Conservation (phyloP, 2,113 vertebrate species). For the Rhegmatorhina hoffmannsi region DNA sequence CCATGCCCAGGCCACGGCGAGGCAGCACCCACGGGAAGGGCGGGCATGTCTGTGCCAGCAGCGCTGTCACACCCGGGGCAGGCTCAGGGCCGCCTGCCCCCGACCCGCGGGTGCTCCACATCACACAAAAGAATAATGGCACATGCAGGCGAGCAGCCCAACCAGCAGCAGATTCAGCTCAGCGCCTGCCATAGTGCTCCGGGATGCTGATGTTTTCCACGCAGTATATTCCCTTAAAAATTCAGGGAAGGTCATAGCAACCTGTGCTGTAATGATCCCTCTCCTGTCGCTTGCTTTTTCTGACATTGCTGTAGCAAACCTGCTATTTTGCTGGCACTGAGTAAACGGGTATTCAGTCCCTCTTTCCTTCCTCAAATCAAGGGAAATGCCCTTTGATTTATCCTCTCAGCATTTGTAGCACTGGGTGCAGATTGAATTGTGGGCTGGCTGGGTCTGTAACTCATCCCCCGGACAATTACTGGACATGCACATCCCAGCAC, state of each 20-base stretch:
- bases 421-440: conserved; percentile 7
- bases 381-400: conserved; percentile 57
- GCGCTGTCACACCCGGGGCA: fast-evolving
- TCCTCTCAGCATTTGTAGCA: neutral
- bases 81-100: fast-evolving
- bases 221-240: neutral
- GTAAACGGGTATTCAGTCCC: neutral
- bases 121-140: neutral
- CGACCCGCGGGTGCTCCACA: fast-evolving
- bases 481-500: conserved; percentile 37
- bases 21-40: neutral
- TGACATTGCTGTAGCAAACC: neutral
- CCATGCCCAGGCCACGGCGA: neutral
- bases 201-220: neutral
- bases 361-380: neutral
- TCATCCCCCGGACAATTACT: conserved; percentile 7
- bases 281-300: neutral
- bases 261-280: neutral
- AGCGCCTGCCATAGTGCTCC: fast-evolving
- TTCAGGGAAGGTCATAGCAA: neutral
- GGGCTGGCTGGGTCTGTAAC: neutral
- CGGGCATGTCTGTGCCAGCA: neutral
- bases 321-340: neutral
- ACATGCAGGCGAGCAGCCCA: neutral
- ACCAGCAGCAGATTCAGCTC: neutral